Evolutionary conservation across 2,888 invertebrate species (phyloP), one percentile per base, ranked within the genome.

Genomic region (Cremastobaeus sp.): DNA sequence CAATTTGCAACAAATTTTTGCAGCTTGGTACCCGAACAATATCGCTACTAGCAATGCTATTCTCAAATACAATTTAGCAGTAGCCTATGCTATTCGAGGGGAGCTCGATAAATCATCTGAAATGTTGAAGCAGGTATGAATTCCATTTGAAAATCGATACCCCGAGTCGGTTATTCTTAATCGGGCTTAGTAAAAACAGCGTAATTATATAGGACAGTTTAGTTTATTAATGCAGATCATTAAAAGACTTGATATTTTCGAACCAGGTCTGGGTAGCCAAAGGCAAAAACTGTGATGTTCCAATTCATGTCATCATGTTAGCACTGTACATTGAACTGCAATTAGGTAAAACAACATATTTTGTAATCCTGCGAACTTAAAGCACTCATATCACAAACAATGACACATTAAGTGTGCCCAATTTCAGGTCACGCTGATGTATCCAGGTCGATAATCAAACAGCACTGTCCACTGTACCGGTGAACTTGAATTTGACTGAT

Each of bases 41-140:
- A 81, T 92, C 34, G 88, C 90, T 21, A 92, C 92, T 11, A 93
- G 93, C 0, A 91, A 91, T 79, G 91, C 92, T n/a, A 90, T 94
- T 18, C 89, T 94, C 81, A 92, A 92, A 75, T 95, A 95, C 82
- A 95, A 95, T 88, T 89, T 95, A 76, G 93, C 94, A 3, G 93
- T 94, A 1, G 92, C 92, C 5, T 92, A 94, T 83, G 92, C 94
- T 9, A 89, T 94, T 39, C 90, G 93, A 68, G 94, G 94, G 2
- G 94, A 95, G 82, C 89, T 92, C 39, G 92, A 93, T 73, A 92
- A 93, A 85, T 91, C 92, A 21, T 88, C 89, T 15, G 89, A 90
- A 78, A 88, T 88, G 21, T 81, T 91, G 25, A 88, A 89, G 80
- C 88, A 89, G 75, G 85, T 83, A 75, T 57, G 43, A 41, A n/a